These are phyloP conservation scores for Sthenelais limicola DNA, from an alignment of 2,888 invertebrate species.

Conservation along the genomic window DNA sequence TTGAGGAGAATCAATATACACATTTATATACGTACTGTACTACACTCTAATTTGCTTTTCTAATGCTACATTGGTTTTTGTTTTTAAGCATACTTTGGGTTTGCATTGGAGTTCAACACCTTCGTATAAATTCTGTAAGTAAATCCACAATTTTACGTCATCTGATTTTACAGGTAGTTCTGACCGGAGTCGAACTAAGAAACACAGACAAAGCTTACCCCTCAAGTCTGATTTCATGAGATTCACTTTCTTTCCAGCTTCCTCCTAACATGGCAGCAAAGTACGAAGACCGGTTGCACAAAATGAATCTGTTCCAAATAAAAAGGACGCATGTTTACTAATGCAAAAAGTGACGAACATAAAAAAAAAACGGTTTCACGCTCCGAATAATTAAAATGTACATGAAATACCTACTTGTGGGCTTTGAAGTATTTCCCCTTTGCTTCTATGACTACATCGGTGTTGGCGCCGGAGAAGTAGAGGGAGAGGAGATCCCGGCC, in stretches of 20 bases:
- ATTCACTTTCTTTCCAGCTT: conserved; percentile 85
- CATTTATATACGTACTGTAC: too few species aligned
- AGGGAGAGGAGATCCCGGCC: conserved; percentile 8
- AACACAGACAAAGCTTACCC: too few species aligned
- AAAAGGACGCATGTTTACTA: not conserved
- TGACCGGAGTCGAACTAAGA: too few species aligned
- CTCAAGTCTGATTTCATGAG: conserved; percentile 87
- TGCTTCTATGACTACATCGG: conserved; percentile 7
- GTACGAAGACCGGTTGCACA: conserved; percentile 92
- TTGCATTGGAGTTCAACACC: too few species aligned
- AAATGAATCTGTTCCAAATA: conserved; percentile 73
- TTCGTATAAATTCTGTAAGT: too few species aligned
- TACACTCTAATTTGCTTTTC: too few species aligned
- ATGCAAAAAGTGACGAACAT: not conserved
- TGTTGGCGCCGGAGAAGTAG: not conserved
- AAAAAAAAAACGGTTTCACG: not conserved
- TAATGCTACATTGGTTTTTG: too few species aligned
- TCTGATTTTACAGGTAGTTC: too few species aligned
- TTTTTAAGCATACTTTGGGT: too few species aligned
- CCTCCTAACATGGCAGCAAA: conserved; percentile 90
- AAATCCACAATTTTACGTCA: too few species aligned
- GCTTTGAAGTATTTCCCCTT: not conserved
- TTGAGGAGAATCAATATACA: too few species aligned
- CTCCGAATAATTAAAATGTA: not conserved
- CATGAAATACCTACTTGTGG: not conserved